Evolutionary conservation across 2,888 invertebrate species (phyloP), one percentile per base, ranked within the genome.

Genomic region (Boloria euphrosyne): DNA sequence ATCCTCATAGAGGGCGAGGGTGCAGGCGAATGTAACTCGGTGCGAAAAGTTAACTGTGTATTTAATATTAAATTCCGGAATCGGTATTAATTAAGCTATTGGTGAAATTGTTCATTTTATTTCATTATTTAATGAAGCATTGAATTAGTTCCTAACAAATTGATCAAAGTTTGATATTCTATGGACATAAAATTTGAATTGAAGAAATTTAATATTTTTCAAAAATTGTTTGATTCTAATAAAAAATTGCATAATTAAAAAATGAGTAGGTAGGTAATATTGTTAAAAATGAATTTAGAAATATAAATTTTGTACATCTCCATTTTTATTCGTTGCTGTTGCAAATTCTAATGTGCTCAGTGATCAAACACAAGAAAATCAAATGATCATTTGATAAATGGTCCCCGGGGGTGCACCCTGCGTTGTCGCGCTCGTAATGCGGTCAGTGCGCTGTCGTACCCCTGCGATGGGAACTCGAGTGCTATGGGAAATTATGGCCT

Each of bases 341-440:
- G 89, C 89, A 88, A 90, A 90, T 87, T 86, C 81, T 92, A 91
- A 91, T 90, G 91, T 90, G 91, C 82, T 89, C 91, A 90, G 85
- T 92, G 92, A 92, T 92, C 92, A 92, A 92, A 93, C 89, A 92
- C 92, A 92, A 93, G 92, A 90, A 92, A 92, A 93, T 92, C 92
- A 93, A 93, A 92, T 90, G 92, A 92, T 93, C 90, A 92, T 93
- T 92, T 92, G 92, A 93, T 93, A 92, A 93, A 92, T 92, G 85
- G 90, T 87, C 87, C 85, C 85, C 73, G 78, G 81, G 86, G 87
- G 82, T 78, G 80, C 73, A 68, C 84, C 81, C 69, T 73, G 78
- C 78, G 75, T 76, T 77, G 76, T 75, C 78, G 75, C 76, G 72
- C 76, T 74, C 74, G 84, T 90, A 89, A 90, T 89, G 89, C 85